phyloP scores from a whole-genome alignment of 64 coral and sea anemone genomes.

The Montipora cactus region DNA sequence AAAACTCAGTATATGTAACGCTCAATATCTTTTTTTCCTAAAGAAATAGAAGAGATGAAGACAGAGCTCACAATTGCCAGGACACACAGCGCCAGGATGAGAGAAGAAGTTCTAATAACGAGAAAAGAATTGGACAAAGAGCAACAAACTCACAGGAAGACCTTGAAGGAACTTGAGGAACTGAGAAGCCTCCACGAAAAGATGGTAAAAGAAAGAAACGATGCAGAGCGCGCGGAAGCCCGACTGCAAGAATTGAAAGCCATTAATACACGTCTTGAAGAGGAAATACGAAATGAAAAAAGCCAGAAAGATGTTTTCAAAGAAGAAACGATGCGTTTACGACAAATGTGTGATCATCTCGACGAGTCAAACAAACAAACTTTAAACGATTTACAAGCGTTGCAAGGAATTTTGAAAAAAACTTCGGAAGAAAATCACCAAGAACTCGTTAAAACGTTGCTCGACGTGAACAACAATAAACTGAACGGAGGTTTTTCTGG shows the following conservation, averaged over 20 bases:
- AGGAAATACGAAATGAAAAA: background rate
- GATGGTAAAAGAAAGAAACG: background rate
- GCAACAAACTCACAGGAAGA: constrained; percentile 39
- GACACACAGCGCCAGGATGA: constrained; percentile 50
- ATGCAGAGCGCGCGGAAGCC: background rate
- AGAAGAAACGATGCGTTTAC: background rate
- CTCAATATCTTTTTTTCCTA: background rate
- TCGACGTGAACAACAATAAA: background rate
- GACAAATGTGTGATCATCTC: background rate
- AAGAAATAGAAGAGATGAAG: constrained; percentile 65
- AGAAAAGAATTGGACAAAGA: constrained; percentile 18
- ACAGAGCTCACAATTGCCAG: constrained; percentile 46
- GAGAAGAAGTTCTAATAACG: constrained; percentile 23
- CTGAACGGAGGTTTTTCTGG: background rate
- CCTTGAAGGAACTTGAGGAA: constrained; percentile 52
- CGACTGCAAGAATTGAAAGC: background rate
- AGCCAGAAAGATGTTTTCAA: background rate
- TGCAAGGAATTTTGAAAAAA: background rate
- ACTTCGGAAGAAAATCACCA: background rate
- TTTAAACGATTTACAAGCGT: background rate
- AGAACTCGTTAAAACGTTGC: background rate
- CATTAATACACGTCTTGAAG: background rate
- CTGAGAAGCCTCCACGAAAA: constrained; percentile 48
- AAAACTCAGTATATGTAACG: background rate
- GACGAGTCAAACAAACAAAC: background rate